These are phyloP conservation scores for Aphyosemion australe DNA, from an alignment of 2,113 vertebrate species.

Conservation along the genomic window DNA sequence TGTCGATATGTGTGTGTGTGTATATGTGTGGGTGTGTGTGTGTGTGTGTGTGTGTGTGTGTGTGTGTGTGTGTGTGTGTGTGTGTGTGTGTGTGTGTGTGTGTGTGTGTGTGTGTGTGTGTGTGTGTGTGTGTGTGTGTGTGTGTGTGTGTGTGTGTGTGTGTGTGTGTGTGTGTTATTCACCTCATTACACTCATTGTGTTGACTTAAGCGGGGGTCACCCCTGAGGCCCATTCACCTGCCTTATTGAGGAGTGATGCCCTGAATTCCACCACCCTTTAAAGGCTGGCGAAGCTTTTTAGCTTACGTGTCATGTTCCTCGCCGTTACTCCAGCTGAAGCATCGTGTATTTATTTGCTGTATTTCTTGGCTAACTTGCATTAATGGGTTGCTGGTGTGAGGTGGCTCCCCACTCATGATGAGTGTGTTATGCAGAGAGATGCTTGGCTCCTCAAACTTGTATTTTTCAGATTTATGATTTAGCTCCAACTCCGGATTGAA, in stretches of 20 bases:
- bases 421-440: conserved; percentile 31
- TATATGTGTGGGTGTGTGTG: too few relatives aligned
- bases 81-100: too few relatives aligned
- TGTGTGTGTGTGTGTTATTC: conserved; percentile 46
- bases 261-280: conserved; percentile 45
- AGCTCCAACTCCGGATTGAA: conserved; percentile 38
- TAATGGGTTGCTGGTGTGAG: neutral
- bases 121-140: conserved; percentile 32
- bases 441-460: conserved; percentile 35
- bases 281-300: conserved; percentile 24
- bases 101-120: conserved; percentile 4
- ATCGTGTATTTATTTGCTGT: neutral
- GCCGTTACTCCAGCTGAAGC: conserved; percentile 9
- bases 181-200: conserved; percentile 73
- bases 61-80: too few relatives aligned
- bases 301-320: conserved; percentile 1
- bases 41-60: too few relatives aligned
- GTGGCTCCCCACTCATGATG: conserved; percentile 19
- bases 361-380: too few relatives aligned
- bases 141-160: conserved; percentile 21
- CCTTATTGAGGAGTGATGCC: conserved; percentile 60
- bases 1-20: too few relatives aligned
- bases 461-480: conserved; percentile 32
- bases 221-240: conserved; percentile 53
- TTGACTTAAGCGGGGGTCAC: conserved; percentile 70